These are phyloP conservation scores for Cephus sareptanus DNA, from an alignment of 2,888 invertebrate species.

Conservation along the genomic window DNA sequence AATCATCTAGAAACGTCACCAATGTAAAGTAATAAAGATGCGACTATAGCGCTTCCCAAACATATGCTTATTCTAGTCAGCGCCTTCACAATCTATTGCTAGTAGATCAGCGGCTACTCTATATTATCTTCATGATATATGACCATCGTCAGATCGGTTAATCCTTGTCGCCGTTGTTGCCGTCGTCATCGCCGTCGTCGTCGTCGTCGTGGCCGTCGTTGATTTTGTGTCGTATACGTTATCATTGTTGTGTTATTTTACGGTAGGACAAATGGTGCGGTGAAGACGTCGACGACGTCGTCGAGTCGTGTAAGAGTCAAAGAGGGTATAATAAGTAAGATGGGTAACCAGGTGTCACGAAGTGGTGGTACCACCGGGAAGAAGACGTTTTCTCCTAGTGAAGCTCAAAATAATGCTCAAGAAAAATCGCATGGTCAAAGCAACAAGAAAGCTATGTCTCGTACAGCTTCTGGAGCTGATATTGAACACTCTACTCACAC, in stretches of 20 bases:
- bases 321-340: slow-evolving; percentile 14
- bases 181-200: background rate
- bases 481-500: slow-evolving; percentile 73
- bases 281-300: slow-evolving; percentile 5
- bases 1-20: background rate
- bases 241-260: background rate
- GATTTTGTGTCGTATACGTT: background rate
- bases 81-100: background rate
- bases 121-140: background rate
- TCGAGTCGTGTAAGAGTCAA: background rate
- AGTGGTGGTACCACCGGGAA: slow-evolving; percentile 32
- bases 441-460: slow-evolving; percentile 69
- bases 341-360: slow-evolving; percentile 55
- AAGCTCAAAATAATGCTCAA: slow-evolving; percentile 63
- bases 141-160: background rate
- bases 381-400: background rate
- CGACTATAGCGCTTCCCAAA: background rate
- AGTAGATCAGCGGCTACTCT: background rate
- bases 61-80: background rate
- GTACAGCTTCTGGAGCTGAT: slow-evolving; percentile 76
- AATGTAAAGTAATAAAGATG: background rate
- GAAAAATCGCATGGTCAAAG: slow-evolving; percentile 65
- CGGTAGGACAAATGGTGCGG: slow-evolving; percentile 9
- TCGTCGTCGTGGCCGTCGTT: background rate
- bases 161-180: background rate